A percentile compares a stretch with the other conserved stretches of the same genome.
These are phyloP conservation scores for Acanthosepion pharaonis DNA, from an alignment of 2,888 invertebrate genomes.

Conservation along the genomic window DNA sequence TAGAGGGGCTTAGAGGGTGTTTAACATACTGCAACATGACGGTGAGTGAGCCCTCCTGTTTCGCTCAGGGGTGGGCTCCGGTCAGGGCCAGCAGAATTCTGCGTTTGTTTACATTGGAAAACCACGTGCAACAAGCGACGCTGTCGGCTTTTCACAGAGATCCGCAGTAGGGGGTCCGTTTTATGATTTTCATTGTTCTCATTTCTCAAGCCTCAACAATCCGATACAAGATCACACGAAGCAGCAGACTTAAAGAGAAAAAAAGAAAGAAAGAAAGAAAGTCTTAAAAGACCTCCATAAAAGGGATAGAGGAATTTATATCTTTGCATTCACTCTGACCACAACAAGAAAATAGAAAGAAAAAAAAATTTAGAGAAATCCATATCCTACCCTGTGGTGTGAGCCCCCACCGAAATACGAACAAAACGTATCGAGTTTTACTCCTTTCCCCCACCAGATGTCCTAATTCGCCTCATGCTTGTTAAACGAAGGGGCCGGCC, in stretches of 20 bases:
- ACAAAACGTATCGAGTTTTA: constrained; percentile 1
- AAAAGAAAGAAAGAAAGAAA: not conserved
- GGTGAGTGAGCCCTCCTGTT: not conserved
- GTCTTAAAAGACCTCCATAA: not conserved
- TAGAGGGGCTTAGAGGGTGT: constrained; percentile 1
- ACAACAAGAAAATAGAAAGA: not conserved
- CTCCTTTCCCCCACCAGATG: not conserved
- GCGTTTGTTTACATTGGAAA: constrained; percentile 33
- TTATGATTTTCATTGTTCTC: not conserved
- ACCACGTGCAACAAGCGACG: not conserved
- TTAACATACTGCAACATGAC: not conserved
- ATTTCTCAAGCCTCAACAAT: not conserved
- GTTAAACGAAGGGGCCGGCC: not conserved
- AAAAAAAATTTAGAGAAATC: not conserved
- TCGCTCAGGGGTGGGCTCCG: not conserved
- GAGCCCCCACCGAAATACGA: not conserved
- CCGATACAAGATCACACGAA: constrained; percentile 15
- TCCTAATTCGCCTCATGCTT: not conserved
- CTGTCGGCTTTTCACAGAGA: constrained; percentile 33
- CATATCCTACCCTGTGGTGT: not conserved
- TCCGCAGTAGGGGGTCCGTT: not conserved
- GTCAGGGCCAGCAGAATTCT: not conserved
- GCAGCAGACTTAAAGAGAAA: not conserved
- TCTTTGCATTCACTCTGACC: not conserved
- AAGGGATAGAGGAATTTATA: not conserved